These are phyloP conservation scores for Microchrysa polita DNA, from an alignment of 2,888 invertebrate species.

Conservation along the genomic window DNA sequence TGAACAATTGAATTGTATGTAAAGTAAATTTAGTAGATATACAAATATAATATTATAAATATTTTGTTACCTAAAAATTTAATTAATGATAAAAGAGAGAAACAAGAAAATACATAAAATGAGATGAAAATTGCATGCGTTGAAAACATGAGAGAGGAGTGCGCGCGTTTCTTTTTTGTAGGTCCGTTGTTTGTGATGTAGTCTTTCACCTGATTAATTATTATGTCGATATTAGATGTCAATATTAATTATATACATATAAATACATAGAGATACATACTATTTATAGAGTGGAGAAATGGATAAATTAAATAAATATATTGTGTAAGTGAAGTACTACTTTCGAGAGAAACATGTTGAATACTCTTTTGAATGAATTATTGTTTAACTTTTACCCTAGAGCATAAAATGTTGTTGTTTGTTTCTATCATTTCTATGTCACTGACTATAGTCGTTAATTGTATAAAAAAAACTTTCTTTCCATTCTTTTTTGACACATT, in stretches of 20 bases:
- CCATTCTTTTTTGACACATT: too few relatives aligned
- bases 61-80: slow-evolving; percentile 42
- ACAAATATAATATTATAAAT: too few relatives aligned
- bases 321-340: not conserved
- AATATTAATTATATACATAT: not conserved
- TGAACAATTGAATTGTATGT: slow-evolving; percentile 1
- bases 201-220: slow-evolving; percentile 37
- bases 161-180: too few relatives aligned
- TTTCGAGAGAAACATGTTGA: not conserved
- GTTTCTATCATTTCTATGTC: slow-evolving; percentile 8
- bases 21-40: slow-evolving; percentile 28
- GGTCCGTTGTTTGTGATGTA: slow-evolving; percentile 42
- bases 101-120: slow-evolving; percentile 18
- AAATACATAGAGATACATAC: not conserved
- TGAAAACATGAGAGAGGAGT: too few relatives aligned
- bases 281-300: not conserved
- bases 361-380: not conserved
- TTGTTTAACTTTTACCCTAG: not conserved
- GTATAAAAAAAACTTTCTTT: too few relatives aligned
- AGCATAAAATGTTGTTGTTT: not conserved
- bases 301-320: not conserved
- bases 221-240: slow-evolving; percentile 45
- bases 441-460: not conserved
- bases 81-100: slow-evolving; percentile 4
- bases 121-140: not conserved